These are phyloP conservation scores for Trachythela sp. DNA, from an alignment of 64 coral and sea anemone genomes.

Conservation along the genomic window DNA sequence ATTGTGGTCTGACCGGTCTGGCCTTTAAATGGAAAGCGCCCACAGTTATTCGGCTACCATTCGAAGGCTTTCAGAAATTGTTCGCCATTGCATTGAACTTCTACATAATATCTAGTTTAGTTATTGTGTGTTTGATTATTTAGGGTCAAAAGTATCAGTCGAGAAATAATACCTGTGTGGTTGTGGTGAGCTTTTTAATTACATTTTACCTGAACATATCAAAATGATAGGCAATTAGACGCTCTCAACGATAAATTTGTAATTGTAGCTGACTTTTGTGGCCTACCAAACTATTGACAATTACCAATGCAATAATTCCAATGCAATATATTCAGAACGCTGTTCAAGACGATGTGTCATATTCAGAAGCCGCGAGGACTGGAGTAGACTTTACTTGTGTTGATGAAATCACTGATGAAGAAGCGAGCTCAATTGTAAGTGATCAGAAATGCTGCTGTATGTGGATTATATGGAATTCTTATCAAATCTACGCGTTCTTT, in stretches of 20 bases:
- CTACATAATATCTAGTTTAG: too few species aligned
- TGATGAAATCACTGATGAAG: not conserved
- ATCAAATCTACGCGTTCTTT: not conserved
- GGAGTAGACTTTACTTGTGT: not conserved
- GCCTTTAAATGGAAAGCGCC: too few species aligned
- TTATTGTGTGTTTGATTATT: not conserved
- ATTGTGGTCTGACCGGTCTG: too few species aligned
- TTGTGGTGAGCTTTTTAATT: not conserved
- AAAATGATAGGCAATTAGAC: too few species aligned
- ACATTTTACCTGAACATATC: too few species aligned
- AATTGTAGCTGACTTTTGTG: too few species aligned
- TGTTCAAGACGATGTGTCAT: not conserved
- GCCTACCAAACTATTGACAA: too few species aligned
- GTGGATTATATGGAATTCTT: not conserved
- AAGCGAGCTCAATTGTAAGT: slow-evolving; percentile 3
- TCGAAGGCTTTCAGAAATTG: too few species aligned
- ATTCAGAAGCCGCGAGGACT: not conserved
- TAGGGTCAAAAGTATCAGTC: not conserved
- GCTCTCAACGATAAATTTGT: too few species aligned
- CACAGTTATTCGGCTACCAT: too few species aligned
- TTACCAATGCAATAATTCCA: not conserved
- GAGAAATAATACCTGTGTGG: not conserved
- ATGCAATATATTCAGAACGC: not conserved
- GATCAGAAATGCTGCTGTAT: not conserved
- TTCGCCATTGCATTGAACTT: too few species aligned